phyloP scores from a whole-genome alignment of 2,888 invertebrate genomes.

The Drosophila borealis region DNA sequence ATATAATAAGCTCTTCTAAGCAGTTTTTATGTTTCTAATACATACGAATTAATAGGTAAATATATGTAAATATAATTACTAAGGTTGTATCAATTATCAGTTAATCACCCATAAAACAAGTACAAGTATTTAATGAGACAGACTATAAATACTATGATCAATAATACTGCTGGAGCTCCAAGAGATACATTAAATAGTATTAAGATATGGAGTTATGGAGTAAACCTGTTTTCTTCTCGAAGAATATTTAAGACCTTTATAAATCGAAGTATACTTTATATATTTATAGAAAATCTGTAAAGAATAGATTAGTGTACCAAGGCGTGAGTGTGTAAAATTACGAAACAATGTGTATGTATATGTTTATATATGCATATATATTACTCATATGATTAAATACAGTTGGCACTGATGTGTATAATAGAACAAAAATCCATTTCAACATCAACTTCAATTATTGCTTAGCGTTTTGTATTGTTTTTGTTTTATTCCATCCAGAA shows the following conservation, averaged over 20 bases:
- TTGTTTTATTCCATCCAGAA: constrained; percentile 13
- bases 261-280: neutral
- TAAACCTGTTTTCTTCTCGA: too few relatives aligned
- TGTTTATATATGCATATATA: neutral
- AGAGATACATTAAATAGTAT: too few relatives aligned
- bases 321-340: neutral
- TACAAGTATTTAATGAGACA: constrained; percentile 23
- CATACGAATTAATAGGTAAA: neutral
- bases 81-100: constrained; percentile 18
- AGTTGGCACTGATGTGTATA: constrained; percentile 21
- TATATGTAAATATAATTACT: constrained; percentile 9
- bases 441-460: constrained; percentile 52
- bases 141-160: neutral
- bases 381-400: constrained; percentile 20
- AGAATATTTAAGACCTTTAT: neutral
- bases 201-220: too few relatives aligned
- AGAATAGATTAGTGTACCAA: neutral
- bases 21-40: constrained; percentile 4
- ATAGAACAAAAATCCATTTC: constrained; percentile 36
- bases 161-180: too few relatives aligned
- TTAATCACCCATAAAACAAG: constrained; percentile 18
- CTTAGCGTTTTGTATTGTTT: constrained; percentile 24
- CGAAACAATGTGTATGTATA: neutral
- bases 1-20: neutral
- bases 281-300: neutral